phyloP scores from a whole-genome alignment of 2,888 invertebrate genomes.

The Caenorhabditis sp. region DNA sequence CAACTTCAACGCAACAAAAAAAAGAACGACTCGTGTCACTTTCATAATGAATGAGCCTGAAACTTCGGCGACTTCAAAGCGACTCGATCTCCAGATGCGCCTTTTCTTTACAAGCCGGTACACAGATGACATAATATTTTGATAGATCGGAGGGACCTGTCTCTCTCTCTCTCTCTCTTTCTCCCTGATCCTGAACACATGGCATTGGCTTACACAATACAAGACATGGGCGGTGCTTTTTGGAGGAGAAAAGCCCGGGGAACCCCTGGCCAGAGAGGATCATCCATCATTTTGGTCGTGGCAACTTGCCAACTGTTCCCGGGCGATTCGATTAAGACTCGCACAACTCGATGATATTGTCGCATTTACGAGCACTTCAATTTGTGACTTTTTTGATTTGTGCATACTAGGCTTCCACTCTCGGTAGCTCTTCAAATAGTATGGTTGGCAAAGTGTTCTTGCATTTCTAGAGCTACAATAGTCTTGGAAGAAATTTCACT shows the following conservation, averaged over 20 bases:
- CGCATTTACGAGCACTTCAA: too few species aligned
- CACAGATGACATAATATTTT: conserved; percentile 48
- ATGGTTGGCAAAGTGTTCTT: too few species aligned
- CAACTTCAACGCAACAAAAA: not conserved
- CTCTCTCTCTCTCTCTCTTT: not conserved
- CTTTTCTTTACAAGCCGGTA: not conserved
- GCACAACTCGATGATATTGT: too few species aligned
- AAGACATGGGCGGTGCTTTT: conserved; percentile 9
- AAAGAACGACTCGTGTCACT: not conserved
- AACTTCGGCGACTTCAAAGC: not conserved
- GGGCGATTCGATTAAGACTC: too few species aligned
- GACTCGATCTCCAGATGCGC: not conserved
- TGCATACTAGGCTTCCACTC: too few species aligned
- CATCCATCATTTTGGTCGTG: conserved; percentile 34
- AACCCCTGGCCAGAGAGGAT: not conserved
- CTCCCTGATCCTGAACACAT: not conserved
- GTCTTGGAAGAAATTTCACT: too few species aligned
- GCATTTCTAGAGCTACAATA: too few species aligned
- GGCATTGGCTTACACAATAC: conserved; percentile 37
- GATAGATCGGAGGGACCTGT: conserved; percentile 23
- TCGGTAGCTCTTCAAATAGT: not conserved
- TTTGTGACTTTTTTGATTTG: conserved; percentile 13
- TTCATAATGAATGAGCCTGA: not conserved
- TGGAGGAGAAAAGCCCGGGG: not conserved
- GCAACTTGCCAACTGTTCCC: conserved; percentile 46